Evolutionary conservation across 1,140 invertebrate species (phyloP).

Genomic region (Uloborus diversus): DNA sequence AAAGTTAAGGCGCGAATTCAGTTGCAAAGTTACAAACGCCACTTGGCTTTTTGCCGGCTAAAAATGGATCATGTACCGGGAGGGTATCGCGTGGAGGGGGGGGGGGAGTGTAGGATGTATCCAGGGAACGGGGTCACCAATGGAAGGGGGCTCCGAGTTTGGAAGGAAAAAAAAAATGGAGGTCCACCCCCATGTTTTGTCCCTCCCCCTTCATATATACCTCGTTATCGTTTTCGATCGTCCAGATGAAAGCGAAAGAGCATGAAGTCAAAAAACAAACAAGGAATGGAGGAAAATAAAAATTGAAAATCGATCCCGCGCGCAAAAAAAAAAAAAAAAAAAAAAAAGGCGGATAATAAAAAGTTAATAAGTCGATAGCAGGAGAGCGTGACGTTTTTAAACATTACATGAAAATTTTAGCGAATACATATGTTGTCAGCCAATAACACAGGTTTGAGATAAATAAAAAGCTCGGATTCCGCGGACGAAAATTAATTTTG

Average conservation of each 20-base stretch:
- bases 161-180: background rate
- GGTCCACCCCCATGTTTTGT: background rate
- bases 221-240: slow-evolving; percentile 24
- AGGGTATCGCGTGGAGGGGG: background rate
- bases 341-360: background rate
- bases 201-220: background rate
- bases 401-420: too few relatives aligned
- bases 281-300: background rate
- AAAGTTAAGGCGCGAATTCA: slow-evolving; percentile 37
- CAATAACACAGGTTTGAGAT: too few relatives aligned
- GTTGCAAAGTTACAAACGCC: slow-evolving; percentile 31
- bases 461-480: too few relatives aligned
- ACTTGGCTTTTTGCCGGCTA: slow-evolving; percentile 50
- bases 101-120: slow-evolving; percentile 13
- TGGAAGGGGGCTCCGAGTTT: slow-evolving; percentile 2
- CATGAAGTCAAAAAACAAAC: too few relatives aligned
- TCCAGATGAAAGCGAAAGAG: slow-evolving; percentile 15
- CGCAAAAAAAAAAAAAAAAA: too few relatives aligned
- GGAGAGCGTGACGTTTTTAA: too few relatives aligned
- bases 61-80: slow-evolving; percentile 51
- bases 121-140: background rate
- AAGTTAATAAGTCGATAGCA: background rate
- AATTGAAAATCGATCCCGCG: background rate
- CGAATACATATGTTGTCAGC: too few relatives aligned
- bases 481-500: too few relatives aligned